Evolutionary conservation across 1,140 invertebrate species (phyloP).

Genomic region (Meloidogyne chitwoodi): DNA sequence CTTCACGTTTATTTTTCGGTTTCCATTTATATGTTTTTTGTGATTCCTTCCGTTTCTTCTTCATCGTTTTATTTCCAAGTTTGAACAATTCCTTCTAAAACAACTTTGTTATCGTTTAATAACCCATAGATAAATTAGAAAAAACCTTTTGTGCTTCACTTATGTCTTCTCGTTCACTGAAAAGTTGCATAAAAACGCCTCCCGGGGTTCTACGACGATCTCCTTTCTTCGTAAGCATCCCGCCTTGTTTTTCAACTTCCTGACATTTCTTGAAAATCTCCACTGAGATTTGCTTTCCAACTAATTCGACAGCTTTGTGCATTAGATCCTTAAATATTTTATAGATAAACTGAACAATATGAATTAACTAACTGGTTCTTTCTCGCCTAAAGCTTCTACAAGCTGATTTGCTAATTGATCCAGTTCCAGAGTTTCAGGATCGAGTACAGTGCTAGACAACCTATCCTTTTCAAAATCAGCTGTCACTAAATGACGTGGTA

Average conservation of each 20-base stretch:
- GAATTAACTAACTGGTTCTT: slow-evolving; percentile 12
- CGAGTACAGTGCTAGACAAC: not conserved
- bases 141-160: slow-evolving; percentile 10
- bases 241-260: slow-evolving; percentile 31
- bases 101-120: not conserved
- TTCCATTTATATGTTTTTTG: slow-evolving; percentile 1
- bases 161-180: slow-evolving; percentile 22
- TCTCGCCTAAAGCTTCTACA: slow-evolving; percentile 31
- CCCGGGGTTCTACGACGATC: slow-evolving; percentile 30
- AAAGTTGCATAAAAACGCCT: slow-evolving; percentile 35
- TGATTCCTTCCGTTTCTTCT: not conserved
- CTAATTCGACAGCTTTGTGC: slow-evolving; percentile 10
- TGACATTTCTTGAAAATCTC: slow-evolving; percentile 26
- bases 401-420: slow-evolving; percentile 13
- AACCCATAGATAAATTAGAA: not conserved
- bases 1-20: not conserved
- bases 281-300: slow-evolving; percentile 11
- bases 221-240: slow-evolving; percentile 38
- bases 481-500: slow-evolving; percentile 13
- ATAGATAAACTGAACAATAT: not conserved
- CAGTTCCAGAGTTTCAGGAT: slow-evolving; percentile 9
- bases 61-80: not conserved
- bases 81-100: slow-evolving; percentile 10
- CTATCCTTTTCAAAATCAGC: slow-evolving; percentile 16
- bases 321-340: slow-evolving; percentile 30